Percentiles rank a stretch among this genome's conserved stretches.
phyloP scores from a whole-genome alignment of 2,888 invertebrate species.

The Polylopha cassiicola region DNA sequence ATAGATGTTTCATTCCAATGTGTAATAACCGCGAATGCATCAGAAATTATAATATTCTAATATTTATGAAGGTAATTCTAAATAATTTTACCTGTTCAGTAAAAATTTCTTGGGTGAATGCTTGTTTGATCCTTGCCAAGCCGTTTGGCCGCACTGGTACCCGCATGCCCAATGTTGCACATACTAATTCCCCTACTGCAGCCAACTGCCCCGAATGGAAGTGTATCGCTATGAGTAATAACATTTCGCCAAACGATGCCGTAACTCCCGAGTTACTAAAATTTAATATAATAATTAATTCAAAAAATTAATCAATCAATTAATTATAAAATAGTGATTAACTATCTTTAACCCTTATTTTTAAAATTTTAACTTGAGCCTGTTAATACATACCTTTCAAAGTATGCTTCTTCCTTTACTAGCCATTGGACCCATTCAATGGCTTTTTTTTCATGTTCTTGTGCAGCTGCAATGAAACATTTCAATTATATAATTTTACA shows the following conservation, averaged over 20 bases:
- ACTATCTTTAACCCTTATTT: no score
- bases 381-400: conserved; percentile 82
- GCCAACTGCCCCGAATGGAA: conserved; percentile 96
- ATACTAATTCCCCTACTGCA: conserved; percentile 95
- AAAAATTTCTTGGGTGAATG: conserved; percentile 97
- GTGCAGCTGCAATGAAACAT: conserved; percentile 60
- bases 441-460: conserved; percentile 89
- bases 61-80: no score
- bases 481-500: no score
- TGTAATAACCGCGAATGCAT: no score
- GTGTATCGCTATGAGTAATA: conserved; percentile 96
- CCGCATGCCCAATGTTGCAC: conserved; percentile 96
- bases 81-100: conserved; percentile 86
- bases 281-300: conserved; percentile 1
- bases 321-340: no score
- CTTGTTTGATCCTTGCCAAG: conserved; percentile 91
- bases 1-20: no score
- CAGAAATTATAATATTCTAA: no score
- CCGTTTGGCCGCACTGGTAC: conserved; percentile 91
- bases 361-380: no score
- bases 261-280: conserved; percentile 86
- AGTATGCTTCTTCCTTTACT: conserved; percentile 92
- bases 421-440: conserved; percentile 97
- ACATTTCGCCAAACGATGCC: conserved; percentile 96
- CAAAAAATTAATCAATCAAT: background rate